phyloP scores from a whole-genome alignment of 2,888 invertebrate species.

The Brachylomia viminalis region DNA sequence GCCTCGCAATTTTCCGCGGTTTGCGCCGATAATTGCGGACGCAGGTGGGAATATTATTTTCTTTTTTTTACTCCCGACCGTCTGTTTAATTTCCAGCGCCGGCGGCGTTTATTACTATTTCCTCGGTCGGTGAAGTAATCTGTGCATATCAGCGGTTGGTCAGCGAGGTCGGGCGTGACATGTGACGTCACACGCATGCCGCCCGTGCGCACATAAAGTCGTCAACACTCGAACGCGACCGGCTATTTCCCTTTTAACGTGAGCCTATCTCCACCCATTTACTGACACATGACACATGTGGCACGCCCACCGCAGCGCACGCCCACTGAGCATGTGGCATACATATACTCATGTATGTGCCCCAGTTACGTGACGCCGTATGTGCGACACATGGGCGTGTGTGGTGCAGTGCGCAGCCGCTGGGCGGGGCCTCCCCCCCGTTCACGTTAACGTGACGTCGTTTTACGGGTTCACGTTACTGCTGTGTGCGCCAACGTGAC shows the following conservation, averaged over 20 bases:
- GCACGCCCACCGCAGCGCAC: conserved; percentile 82
- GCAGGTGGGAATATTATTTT: conserved; percentile 85
- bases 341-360: conserved; percentile 79
- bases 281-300: conserved; percentile 76
- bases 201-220: conserved; percentile 52
- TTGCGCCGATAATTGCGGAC: conserved; percentile 89
- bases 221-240: conserved; percentile 63
- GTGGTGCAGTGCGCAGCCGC: conserved; percentile 83
- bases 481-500: conserved; percentile 82
- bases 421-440: conserved; percentile 83
- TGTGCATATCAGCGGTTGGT: conserved; percentile 56
- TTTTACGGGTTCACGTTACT: conserved; percentile 75
- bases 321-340: conserved; percentile 77
- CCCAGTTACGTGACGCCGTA: conserved; percentile 80
- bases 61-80: conserved; percentile 71
- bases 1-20: conserved; percentile 88
- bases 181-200: conserved; percentile 60
- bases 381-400: conserved; percentile 82
- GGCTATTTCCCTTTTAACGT: conserved; percentile 69
- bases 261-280: conserved; percentile 77
- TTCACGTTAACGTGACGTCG: conserved; percentile 79
- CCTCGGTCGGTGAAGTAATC: conserved; percentile 43
- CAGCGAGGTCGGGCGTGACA: conserved; percentile 61
- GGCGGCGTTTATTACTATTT: conserved; percentile 70
- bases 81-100: conserved; percentile 70